Base-by-base conservation (phyloP, 2,888 invertebrate genomes). In the Cepaea hortensis region DNA sequence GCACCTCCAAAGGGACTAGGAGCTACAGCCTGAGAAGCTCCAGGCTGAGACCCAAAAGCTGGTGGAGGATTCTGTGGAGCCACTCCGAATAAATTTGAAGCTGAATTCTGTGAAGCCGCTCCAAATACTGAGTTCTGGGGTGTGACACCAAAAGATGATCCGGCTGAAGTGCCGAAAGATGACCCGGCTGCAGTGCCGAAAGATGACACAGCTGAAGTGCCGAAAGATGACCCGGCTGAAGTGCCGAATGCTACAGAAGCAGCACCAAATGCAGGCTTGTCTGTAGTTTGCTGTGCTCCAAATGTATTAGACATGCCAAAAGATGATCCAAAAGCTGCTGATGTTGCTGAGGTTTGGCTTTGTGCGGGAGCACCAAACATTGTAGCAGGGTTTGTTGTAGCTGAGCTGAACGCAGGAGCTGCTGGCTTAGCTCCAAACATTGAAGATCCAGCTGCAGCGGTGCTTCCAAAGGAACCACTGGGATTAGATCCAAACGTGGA, bases 11-110 rank as follows among this genome's bases (percentile, higher is more conserved):
- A 85, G 7, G 76, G 68, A 13, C 55, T 35, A 18, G 79, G 50
- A 62, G 13, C 61, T 35, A 80, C 55, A 72, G 80, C 18, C 62
- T 2, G 15, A 68, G n/a, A n/a, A n/a, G 81, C n/a, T 35, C 79
- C 68, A 46, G 68, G 72, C 55, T 85, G 84, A 62, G 84, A 84
- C 3, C 77, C 84, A 77, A 84, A 84, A 15, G 84, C 20, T 50
- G 77, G 76, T 3, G 84, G 65, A 35, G 46, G 62, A 55, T 62
- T 62, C 23, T 77, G 84, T n/a, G 65, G 48, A 15, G 68, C 15
- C 13, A 50, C 20, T 61, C 72, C 82, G 55, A 73, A 82, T n/a
- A 73, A 23, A 76, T 75, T 75, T 61, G 35, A 20, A 9, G 82
- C n/a, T 11, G 75, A 18, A 46, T 55, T 61, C 20, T 61, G 75